Percentiles rank a stretch among this genome's conserved stretches.
These are phyloP conservation scores for Hormaphis cornu DNA, from an alignment of 1,140 invertebrate species.

Conservation along the genomic window DNA sequence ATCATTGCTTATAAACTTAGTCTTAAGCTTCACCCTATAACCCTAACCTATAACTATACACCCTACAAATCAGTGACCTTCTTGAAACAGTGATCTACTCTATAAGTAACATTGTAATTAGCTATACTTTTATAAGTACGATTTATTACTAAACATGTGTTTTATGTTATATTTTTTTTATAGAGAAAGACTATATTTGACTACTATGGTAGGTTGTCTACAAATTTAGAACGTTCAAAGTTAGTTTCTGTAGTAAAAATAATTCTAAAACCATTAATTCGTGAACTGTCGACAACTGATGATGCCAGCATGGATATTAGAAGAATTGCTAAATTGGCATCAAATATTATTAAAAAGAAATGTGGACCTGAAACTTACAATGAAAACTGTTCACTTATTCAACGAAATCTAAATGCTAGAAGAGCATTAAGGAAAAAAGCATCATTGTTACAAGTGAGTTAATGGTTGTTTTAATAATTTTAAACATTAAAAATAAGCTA, in stretches of 20 bases:
- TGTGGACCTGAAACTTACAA: constrained; percentile 57
- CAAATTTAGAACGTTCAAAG: constrained; percentile 48
- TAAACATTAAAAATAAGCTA: background rate
- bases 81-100: no score
- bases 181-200: constrained; percentile 60
- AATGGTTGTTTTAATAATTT: background rate
- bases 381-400: constrained; percentile 48
- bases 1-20: no score
- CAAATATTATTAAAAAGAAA: constrained; percentile 54
- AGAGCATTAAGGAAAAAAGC: constrained; percentile 56
- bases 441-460: constrained; percentile 47
- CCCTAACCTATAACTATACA: no score
- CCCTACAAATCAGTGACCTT: no score
- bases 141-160: background rate
- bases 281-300: constrained; percentile 52
- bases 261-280: constrained; percentile 55
- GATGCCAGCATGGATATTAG: constrained; percentile 47
- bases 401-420: constrained; percentile 51
- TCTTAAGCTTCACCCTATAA: no score
- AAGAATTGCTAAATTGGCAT: constrained; percentile 56
- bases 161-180: constrained; percentile 29
- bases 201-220: constrained; percentile 57
- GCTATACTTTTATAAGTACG: no score
- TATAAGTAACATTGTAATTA: no score
- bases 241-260: constrained; percentile 48